phyloP scores from a whole-genome alignment of 2,888 invertebrate species.

The Brachylomia viminalis region DNA sequence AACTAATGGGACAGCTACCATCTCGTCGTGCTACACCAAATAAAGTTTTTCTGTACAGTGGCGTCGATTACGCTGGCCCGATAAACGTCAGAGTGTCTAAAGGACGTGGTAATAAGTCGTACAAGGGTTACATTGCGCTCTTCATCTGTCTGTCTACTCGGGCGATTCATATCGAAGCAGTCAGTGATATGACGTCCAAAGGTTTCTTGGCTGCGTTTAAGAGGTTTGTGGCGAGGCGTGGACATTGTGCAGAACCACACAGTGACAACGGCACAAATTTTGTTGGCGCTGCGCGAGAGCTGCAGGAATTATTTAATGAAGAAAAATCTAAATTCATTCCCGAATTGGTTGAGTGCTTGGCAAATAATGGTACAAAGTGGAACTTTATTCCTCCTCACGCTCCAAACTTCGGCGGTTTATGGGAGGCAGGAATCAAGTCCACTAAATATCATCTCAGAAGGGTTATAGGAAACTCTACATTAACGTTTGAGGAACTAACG shows the following conservation, averaged over 20 bases:
- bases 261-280: not conserved
- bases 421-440: not conserved
- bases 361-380: not conserved
- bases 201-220: not conserved
- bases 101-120: too few species aligned
- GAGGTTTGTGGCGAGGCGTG: not conserved
- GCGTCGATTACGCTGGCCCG: slow-evolving; percentile 9
- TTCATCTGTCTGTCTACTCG: slow-evolving; percentile 5
- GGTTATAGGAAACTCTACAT: not conserved
- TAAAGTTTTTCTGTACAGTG: not conserved
- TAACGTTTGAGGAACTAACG: not conserved
- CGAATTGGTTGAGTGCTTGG: not conserved
- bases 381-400: too few species aligned
- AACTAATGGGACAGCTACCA: slow-evolving; percentile 10
- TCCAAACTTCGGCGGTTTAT: too few species aligned
- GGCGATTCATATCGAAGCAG: not conserved
- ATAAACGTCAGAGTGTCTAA: slow-evolving; percentile 8
- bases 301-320: not conserved
- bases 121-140: not conserved
- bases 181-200: not conserved
- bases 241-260: not conserved
- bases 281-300: not conserved
- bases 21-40: not conserved
- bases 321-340: not conserved
- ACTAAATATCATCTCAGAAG: not conserved